Conservation (phyloP, 2,113 vertebrate genomes). For the Odocoileus virginianus region DNA sequence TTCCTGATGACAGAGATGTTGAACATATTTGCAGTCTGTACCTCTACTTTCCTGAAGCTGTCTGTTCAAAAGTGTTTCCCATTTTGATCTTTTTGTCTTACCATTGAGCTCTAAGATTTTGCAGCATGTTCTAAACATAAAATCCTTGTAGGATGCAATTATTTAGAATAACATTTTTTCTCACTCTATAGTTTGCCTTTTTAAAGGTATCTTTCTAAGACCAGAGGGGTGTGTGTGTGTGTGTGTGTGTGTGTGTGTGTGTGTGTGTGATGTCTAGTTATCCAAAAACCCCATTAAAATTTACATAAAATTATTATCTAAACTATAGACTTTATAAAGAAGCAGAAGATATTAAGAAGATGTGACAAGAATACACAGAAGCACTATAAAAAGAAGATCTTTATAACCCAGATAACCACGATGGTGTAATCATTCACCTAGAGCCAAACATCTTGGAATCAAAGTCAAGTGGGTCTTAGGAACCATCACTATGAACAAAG, state of each 20-base stretch:
- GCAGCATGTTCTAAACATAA: background rate
- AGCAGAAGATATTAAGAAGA: background rate
- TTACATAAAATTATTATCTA: background rate
- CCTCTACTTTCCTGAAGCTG: background rate
- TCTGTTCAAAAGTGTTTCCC: background rate
- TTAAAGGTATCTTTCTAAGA: background rate
- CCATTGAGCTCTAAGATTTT: background rate
- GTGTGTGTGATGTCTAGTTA: background rate
- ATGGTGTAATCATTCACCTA: background rate
- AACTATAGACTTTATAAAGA: background rate
- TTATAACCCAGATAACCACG: background rate
- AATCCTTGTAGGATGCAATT: background rate
- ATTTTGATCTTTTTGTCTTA: background rate
- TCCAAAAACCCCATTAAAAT: background rate
- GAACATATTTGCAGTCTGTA: background rate
- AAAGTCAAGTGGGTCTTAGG: background rate
- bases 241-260: background rate
- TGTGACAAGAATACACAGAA: background rate
- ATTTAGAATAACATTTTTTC: background rate
- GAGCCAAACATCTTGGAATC: background rate
- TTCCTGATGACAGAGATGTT: background rate
- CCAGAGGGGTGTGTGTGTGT: background rate
- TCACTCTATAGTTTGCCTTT: background rate
- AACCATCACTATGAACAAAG: background rate
- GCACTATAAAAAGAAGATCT: background rate